phyloP scores from a whole-genome alignment of 2,888 invertebrate species.

The Endotricha flammealis region DNA sequence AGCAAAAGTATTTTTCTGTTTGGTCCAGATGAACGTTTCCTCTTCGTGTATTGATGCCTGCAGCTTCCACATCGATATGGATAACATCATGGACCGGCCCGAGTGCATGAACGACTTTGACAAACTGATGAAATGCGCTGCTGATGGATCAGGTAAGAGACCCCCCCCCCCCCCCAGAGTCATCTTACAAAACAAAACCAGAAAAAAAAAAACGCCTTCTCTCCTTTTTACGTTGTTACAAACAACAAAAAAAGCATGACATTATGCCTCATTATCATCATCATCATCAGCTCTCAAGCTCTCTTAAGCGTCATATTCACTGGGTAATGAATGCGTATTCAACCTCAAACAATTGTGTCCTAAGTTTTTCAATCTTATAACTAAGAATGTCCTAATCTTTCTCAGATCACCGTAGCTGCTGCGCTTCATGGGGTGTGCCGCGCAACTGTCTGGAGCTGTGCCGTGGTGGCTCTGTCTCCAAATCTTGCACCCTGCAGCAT shows the following conservation, averaged over 20 bases:
- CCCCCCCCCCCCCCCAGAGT: too few relatives aligned
- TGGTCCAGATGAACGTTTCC: slow-evolving; percentile 82
- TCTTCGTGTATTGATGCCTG: slow-evolving; percentile 89
- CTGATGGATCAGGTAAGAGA: slow-evolving; percentile 83
- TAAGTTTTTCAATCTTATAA: too few relatives aligned
- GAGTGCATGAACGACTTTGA: slow-evolving; percentile 90
- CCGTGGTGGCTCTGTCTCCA: slow-evolving; percentile 84
- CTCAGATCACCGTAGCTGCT: slow-evolving; percentile 89
- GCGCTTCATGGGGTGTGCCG: slow-evolving; percentile 88
- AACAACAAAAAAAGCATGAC: too few relatives aligned
- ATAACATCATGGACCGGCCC: slow-evolving; percentile 87
- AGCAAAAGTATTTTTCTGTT: slow-evolving; percentile 2
- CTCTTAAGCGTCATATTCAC: too few relatives aligned
- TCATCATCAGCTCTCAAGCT: too few relatives aligned
- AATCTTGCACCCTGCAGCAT: slow-evolving; percentile 84
- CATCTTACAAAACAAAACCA: too few relatives aligned
- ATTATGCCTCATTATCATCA: too few relatives aligned
- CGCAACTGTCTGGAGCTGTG: slow-evolving; percentile 91
- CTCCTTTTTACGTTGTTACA: too few relatives aligned
- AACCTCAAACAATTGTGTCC: too few relatives aligned
- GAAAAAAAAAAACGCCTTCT: too few relatives aligned
- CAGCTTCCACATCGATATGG: slow-evolving; percentile 89
- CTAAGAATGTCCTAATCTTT: too few relatives aligned
- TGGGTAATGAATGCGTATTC: too few relatives aligned
- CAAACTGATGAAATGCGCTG: slow-evolving; percentile 91